phyloP scores from a whole-genome alignment of 2,888 invertebrate genomes.

The Sepiola atlantica region DNA sequence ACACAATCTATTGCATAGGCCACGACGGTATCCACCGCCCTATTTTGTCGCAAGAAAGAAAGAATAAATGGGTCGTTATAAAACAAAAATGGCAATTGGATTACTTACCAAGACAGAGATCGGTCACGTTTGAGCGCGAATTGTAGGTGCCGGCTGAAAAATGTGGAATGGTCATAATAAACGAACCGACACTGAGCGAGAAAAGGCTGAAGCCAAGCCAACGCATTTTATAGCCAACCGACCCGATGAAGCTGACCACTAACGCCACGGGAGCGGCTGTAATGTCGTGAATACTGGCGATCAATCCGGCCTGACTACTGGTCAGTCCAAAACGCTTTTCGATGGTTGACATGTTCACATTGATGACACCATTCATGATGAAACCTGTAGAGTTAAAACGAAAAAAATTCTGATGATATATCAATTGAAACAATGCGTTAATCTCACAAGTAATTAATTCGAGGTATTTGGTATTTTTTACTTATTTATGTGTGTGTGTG shows the following conservation, averaged over 20 bases:
- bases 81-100: not conserved
- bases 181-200: constrained; percentile 81
- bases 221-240: constrained; percentile 76
- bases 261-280: constrained; percentile 69
- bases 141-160: constrained; percentile 77
- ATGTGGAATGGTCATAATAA: constrained; percentile 87
- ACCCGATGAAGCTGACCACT: constrained; percentile 64
- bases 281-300: constrained; percentile 71
- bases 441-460: too few relatives aligned
- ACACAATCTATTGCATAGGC: too few relatives aligned
- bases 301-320: constrained; percentile 68
- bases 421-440: not conserved
- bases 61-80: not conserved
- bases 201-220: constrained; percentile 85
- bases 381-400: constrained; percentile 61
- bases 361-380: constrained; percentile 71
- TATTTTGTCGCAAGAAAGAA: not conserved
- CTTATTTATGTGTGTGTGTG: too few relatives aligned
- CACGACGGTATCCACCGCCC: too few relatives aligned
- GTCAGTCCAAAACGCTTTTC: constrained; percentile 70
- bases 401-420: not conserved
- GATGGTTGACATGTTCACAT: constrained; percentile 69
- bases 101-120: constrained; percentile 10
- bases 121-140: not conserved
- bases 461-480: too few relatives aligned